Evolutionary conservation across 1,140 invertebrate genomes (phyloP).

Genomic region (Manduca sexta): DNA sequence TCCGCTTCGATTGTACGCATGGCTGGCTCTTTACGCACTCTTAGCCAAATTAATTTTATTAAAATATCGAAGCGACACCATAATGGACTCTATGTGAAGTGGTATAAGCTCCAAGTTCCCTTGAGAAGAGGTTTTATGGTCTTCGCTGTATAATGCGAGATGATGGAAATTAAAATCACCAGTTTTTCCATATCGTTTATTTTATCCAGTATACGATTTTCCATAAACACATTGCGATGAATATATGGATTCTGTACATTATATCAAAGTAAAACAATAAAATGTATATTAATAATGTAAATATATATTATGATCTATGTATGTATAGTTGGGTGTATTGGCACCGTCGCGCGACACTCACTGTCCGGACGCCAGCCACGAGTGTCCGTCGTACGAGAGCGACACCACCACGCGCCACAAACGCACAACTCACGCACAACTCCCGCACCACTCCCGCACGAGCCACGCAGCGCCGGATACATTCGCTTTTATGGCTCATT

Average conservation of each 20-base stretch:
- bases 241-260: conserved; percentile 59
- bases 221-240: conserved; percentile 58
- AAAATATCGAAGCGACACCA: conserved; percentile 14
- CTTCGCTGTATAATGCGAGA: conserved; percentile 1
- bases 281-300: conserved; percentile 64
- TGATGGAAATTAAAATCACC: conserved; percentile 4
- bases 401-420: neutral
- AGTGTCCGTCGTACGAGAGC: neutral
- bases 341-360: conserved; percentile 45
- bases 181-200: conserved; percentile 31
- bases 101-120: neutral
- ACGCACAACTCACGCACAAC: neutral
- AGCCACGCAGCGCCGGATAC: neutral
- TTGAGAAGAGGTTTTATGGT: conserved; percentile 2
- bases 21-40: conserved; percentile 25
- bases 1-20: conserved; percentile 21
- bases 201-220: conserved; percentile 54
- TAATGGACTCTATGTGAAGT: conserved; percentile 3
- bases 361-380: conserved; percentile 42
- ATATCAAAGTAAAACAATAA: conserved; percentile 63
- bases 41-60: conserved; percentile 36
- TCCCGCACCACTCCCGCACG: neutral
- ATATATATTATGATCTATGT: conserved; percentile 56
- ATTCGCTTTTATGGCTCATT: neutral
- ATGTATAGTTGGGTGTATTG: conserved; percentile 34